Evolutionary conservation across 2,888 invertebrate species (phyloP), one percentile per base, ranked within the genome.

Genomic region (Eurois occulta): DNA sequence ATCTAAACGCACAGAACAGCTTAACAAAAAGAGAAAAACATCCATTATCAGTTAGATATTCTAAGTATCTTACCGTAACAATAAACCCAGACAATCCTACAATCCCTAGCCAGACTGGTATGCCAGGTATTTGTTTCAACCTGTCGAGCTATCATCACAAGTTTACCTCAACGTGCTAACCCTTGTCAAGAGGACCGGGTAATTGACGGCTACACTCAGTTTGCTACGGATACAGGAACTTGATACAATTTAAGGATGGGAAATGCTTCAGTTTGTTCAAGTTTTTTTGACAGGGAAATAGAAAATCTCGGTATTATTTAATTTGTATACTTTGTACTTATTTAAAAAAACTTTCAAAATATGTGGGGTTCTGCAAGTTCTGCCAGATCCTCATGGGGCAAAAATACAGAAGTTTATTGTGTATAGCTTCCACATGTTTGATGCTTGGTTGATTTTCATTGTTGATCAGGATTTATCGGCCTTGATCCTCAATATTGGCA

Each of bases 71-170:
- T 24, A n/a, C 21, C 16, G 7, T 41, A 38, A 62, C n/a, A 43
- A 70, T 32, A 16, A 41, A 38, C 43, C n/a, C 16, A 65, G 52
- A 66, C 52, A 35, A 66, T 60, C 8, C 41, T 18, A 16, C 35
- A 60, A 69, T 48, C 58, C 21, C 32, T 35, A 21, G 11, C 35
- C 43, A 62, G 41, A 67, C 24, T 35, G 43, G 41, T 7, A 70
- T 77, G 52, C 46, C 60, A 68, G 72, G 48, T 77, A 70, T 79
- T 83, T 71, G 65, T 75, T 80, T 66, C 62, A 73, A 55, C 46
- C 66, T 55, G 75, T 64, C 85, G 46, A 74, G 78, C 48, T 32
- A 81, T 81, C 81, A 81, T 78, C 78, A 75, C 70, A 66, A 78
- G 55, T 77, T 70, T 75, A 65, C 73, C 46, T 41, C 71, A 64